Percentiles rank a stretch among this genome's conserved stretches.
These are phyloP conservation scores for Crenichthys baileyi DNA, from an alignment of 2,797 vertebrate species.

Conservation along the genomic window DNA sequence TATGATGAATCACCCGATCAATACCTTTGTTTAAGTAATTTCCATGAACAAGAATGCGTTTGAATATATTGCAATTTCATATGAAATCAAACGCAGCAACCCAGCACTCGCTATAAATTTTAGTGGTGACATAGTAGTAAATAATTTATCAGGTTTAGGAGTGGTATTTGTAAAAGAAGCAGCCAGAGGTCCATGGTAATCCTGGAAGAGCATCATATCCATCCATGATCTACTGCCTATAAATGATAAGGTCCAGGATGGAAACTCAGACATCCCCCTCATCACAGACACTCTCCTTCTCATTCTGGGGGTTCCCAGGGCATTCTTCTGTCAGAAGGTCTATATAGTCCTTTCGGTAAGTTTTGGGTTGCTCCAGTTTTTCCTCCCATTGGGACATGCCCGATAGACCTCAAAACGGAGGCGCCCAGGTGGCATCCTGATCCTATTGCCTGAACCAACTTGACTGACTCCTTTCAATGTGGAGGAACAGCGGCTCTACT, in stretches of 20 bases:
- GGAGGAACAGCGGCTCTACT: background rate
- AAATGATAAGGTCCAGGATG: background rate
- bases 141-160: background rate
- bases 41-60: slow-evolving; percentile 1
- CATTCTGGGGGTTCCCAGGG: background rate
- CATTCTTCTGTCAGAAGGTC: no score
- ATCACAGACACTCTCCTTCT: background rate
- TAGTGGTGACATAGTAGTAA: background rate
- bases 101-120: background rate
- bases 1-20: slow-evolving; percentile 40
- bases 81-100: background rate
- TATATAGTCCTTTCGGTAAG: background rate
- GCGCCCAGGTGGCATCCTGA: background rate
- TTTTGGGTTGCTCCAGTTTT: no score
- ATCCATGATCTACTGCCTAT: background rate
- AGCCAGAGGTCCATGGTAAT: background rate
- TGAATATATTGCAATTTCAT: background rate
- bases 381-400: no score
- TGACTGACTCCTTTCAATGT: no score
- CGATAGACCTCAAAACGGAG: background rate
- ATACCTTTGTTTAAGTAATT: slow-evolving; percentile 23
- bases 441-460: no score
- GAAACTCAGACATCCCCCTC: no score
- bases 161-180: background rate
- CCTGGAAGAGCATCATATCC: background rate